Base-by-base conservation (phyloP, 1,140 invertebrate species). In the Cheumatopsyche charites region DNA sequence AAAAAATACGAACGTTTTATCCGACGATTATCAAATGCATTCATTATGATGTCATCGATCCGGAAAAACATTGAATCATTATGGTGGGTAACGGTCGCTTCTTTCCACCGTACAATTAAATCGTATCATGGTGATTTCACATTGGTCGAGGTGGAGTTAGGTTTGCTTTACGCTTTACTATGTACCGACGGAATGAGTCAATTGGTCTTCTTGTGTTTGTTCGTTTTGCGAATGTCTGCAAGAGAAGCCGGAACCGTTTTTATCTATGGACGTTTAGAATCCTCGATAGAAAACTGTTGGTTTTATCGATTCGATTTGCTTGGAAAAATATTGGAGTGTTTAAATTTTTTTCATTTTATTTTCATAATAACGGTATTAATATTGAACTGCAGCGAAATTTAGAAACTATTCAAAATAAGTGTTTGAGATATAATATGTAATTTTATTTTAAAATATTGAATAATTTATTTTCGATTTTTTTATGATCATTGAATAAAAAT, bases 91-190 rank as follows among this genome's bases (percentile, higher is more conserved):
- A 55, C 47, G 62, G 62, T n/a, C 63, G 43, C 17, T 42, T 66
- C 63, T 13, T 17, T 47, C 29, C 12, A 62, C 29, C 25, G n/a
- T 47, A 62, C 65, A 74, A 69, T 74, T 74, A 74, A 74, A 73
- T 69, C 29, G 65, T 67, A 63, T 69, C 58, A 70, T 70, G 58
- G 67, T 73, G 72, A 73, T 73, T 70, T 73, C 72, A 70, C 65
- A 67, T 17, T 23, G 61, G 21, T 26, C 26, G 25, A 58, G 47
- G 43, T 49, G 47, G 58, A 21, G 23, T 68, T 68, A 58, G 19
- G 49, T 58, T 58, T 58, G 47, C 17, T 12, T 42, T 29, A 55
- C 43, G 47, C 17, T 12, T 42, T 29, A 55, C 43, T 67, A 36
- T 36, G 9, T 36, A 36, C 29, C 9, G 9, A 9, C 9, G 41